Evolutionary conservation across 92 coral and sea anemone species (phyloP).

Genomic region (Montipora capitata): DNA sequence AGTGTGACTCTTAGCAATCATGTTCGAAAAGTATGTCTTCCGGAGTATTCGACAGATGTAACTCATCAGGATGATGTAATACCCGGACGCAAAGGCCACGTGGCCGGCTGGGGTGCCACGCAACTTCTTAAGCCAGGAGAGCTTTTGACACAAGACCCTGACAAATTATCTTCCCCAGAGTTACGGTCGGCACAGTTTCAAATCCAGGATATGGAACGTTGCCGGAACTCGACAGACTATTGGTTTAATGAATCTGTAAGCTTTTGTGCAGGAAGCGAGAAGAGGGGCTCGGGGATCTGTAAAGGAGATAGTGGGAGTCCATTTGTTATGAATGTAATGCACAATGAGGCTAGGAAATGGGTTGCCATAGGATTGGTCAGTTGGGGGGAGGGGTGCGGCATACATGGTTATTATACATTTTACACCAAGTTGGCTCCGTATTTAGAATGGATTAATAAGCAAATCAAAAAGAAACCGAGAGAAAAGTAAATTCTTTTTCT

Average conservation of each 20-base stretch:
- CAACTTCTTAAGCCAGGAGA: slow-evolving; percentile 54
- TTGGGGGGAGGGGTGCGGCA: slow-evolving; percentile 97
- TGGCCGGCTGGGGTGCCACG: slow-evolving; percentile 86
- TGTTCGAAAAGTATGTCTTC: slow-evolving; percentile 79
- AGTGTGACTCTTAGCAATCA: slow-evolving; percentile 53
- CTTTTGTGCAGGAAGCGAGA: slow-evolving; percentile 82
- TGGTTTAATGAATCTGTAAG: slow-evolving; percentile 25
- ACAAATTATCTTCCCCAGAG: not conserved
- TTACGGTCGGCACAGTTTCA: slow-evolving; percentile 27
- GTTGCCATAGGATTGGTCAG: slow-evolving; percentile 84
- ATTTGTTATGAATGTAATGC: slow-evolving; percentile 53
- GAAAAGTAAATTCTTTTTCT: not conserved
- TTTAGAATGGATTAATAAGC: slow-evolving; percentile 80
- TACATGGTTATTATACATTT: slow-evolving; percentile 57
- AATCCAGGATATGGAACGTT: slow-evolving; percentile 16
- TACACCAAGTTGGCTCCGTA: slow-evolving; percentile 80
- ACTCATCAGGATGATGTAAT: not conserved
- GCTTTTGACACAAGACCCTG: not conserved
- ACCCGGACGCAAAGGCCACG: slow-evolving; percentile 66
- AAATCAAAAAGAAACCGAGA: not conserved
- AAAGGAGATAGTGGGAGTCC: slow-evolving; percentile 85
- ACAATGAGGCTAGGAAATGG: slow-evolving; percentile 71
- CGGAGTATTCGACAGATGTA: slow-evolving; percentile 28
- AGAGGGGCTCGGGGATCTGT: slow-evolving; percentile 74
- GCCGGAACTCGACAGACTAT: slow-evolving; percentile 41